Percentiles rank a stretch among this genome's conserved stretches.
phyloP scores from a whole-genome alignment of 2,113 vertebrate genomes.

The Ivindomyrus marchei region DNA sequence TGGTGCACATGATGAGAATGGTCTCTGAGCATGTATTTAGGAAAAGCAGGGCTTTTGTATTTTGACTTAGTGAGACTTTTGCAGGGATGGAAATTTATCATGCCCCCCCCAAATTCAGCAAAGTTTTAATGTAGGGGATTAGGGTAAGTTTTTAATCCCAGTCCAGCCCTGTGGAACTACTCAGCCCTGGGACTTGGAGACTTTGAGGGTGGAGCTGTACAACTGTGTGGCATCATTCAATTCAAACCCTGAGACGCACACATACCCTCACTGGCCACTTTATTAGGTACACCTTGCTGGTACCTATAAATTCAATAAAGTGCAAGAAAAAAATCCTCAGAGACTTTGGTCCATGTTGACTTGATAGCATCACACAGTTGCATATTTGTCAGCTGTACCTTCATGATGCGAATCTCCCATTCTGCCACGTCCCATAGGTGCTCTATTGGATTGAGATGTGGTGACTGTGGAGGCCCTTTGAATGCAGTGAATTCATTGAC shows the following conservation, averaged over 20 bases:
- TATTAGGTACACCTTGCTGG: not conserved
- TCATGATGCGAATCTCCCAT: not conserved
- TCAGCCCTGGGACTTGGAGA: not conserved
- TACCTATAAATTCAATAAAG: not conserved
- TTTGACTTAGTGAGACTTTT: not conserved
- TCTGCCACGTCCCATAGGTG: not conserved
- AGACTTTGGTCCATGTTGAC: not conserved
- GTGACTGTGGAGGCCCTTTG: not conserved
- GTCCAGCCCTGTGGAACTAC: not conserved
- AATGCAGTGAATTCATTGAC: not conserved
- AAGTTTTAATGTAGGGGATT: not conserved
- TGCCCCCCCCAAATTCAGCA: not conserved
- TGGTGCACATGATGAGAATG: not conserved
- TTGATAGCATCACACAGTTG: not conserved
- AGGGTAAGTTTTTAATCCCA: not conserved
- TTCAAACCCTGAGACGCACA: not conserved
- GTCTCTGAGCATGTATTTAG: not conserved
- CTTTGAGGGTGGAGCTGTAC: not conserved
- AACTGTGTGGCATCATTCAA: not conserved
- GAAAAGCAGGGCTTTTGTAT: not conserved
- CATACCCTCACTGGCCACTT: not conserved
- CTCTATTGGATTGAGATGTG: not conserved
- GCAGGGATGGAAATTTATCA: not conserved
- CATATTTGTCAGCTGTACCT: not conserved
- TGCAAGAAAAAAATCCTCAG: not conserved